These are phyloP conservation scores for Microctonus aethiopoides DNA, from an alignment of 2,888 invertebrate genomes.

Conservation along the genomic window DNA sequence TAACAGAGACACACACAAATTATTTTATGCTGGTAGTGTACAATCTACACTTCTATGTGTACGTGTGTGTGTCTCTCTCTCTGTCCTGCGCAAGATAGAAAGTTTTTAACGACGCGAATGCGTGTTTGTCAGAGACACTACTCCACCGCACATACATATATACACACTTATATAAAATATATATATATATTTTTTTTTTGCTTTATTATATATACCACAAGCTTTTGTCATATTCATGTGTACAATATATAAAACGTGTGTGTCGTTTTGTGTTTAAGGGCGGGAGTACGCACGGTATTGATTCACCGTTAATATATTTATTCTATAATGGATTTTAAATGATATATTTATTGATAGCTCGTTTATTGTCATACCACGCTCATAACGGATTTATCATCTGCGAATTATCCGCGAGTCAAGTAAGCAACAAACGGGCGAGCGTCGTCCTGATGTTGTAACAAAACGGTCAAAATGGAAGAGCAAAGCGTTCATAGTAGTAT, in stretches of 20 bases:
- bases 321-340: slow-evolving; percentile 54
- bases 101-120: background rate
- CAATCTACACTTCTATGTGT: background rate
- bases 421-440: slow-evolving; percentile 33
- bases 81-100: no score
- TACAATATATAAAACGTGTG: slow-evolving; percentile 2
- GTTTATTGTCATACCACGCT: slow-evolving; percentile 30
- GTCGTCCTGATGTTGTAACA: slow-evolving; percentile 59
- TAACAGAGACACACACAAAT: background rate
- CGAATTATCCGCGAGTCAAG: slow-evolving; percentile 8
- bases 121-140: background rate
- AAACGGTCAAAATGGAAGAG: slow-evolving; percentile 66
- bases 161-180: no score
- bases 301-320: slow-evolving; percentile 15
- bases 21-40: background rate
- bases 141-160: no score
- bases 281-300: background rate
- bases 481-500: slow-evolving; percentile 65
- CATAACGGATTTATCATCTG: slow-evolving; percentile 16
- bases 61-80: no score
- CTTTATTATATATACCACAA: background rate
- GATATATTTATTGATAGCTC: slow-evolving; percentile 44
- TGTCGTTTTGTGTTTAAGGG: background rate
- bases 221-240: slow-evolving; percentile 16
- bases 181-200: no score